These are phyloP conservation scores for Chloropsis hardwickii DNA, from an alignment of 2,113 vertebrate species.

Conservation along the genomic window DNA sequence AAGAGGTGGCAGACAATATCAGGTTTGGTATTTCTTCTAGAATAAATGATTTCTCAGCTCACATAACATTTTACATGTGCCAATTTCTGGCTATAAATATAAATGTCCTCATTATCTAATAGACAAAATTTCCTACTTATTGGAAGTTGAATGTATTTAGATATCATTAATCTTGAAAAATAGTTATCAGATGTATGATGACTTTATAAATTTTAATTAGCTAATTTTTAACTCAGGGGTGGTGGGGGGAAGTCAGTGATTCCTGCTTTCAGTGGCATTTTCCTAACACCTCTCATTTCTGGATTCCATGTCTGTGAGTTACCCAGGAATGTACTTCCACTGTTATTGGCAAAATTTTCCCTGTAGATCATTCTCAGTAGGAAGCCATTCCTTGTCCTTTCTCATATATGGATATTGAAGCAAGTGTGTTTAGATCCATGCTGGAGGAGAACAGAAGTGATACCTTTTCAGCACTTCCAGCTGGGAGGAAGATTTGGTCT, in stretches of 20 bases:
- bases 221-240: background rate
- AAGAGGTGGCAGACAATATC: background rate
- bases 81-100: conserved; percentile 37
- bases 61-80: conserved; percentile 38
- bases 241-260: fast-evolving
- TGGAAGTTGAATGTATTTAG: conserved; percentile 4
- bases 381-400: background rate
- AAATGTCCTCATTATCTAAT: conserved; percentile 22
- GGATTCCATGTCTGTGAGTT: background rate
- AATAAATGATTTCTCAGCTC: background rate
- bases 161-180: background rate
- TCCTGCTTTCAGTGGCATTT: background rate
- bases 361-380: background rate
- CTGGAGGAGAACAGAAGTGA: background rate
- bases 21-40: conserved; percentile 8
- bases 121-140: background rate
- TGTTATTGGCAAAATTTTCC: background rate
- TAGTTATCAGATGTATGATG: background rate
- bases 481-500: conserved; percentile 5
- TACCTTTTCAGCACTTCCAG: conserved; percentile 21
- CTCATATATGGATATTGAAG: background rate
- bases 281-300: background rate
- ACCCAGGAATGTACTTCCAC: background rate
- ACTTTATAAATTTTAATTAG: background rate
- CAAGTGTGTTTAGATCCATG: background rate